Evolutionary conservation across 2,113 vertebrate genomes (phyloP).

Genomic region (Emydura subglobosa): DNA sequence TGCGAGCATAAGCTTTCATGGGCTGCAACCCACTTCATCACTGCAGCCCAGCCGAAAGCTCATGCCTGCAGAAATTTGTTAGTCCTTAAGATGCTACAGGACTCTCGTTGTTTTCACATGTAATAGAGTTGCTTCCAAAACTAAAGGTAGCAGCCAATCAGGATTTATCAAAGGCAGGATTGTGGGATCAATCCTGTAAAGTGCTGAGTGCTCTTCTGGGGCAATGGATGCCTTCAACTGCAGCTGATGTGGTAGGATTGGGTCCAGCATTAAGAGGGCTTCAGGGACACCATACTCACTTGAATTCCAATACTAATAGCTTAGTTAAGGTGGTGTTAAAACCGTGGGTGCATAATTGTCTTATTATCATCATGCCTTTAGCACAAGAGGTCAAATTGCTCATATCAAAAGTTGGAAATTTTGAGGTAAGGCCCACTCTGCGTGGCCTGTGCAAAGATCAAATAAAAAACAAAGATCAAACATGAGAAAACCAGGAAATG

Average conservation of each 20-base stretch:
- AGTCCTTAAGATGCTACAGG: no score
- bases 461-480: accelerated
- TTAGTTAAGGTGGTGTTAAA: neutral
- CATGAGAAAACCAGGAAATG: accelerated
- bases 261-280: neutral
- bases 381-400: neutral
- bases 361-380: no score
- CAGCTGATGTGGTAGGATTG: neutral
- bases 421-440: neutral
- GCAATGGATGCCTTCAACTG: neutral
- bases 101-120: neutral
- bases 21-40: no score
- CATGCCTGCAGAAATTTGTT: no score
- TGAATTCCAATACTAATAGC: no score
- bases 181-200: neutral
- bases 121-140: neutral
- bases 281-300: neutral
- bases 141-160: neutral
- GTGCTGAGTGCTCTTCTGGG: no score
- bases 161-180: neutral
- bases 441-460: neutral
- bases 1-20: no score
- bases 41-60: no score
- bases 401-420: neutral
- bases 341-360: neutral